Evolutionary conservation across 1,140 invertebrate genomes (phyloP).

Genomic region (Planococcus citri): DNA sequence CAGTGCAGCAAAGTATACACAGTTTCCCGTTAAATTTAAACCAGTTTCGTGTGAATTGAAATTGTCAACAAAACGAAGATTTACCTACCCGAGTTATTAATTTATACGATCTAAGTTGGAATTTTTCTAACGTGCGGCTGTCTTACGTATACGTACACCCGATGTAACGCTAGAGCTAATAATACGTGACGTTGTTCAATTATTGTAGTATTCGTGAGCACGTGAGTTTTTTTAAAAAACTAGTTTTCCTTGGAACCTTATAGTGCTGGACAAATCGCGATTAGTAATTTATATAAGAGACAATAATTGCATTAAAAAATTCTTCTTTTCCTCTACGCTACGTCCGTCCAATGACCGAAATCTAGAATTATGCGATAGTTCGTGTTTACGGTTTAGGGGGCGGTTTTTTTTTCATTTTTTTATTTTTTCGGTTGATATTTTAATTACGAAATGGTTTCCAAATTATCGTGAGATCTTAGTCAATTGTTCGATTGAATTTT

Average conservation of each 20-base stretch:
- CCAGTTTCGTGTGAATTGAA: background rate
- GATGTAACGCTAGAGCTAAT: background rate
- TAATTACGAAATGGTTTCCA: background rate
- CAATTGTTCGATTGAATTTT: background rate
- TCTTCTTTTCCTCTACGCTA: background rate
- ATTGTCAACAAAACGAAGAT: background rate
- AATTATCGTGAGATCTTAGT: background rate
- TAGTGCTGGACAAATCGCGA: background rate
- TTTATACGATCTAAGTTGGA: background rate
- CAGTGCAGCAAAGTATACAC: too few relatives aligned
- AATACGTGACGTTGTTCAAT: slow-evolving; percentile 2
- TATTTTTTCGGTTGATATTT: too few relatives aligned
- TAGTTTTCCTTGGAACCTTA: background rate
- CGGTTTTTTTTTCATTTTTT: background rate
- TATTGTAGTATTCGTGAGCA: background rate
- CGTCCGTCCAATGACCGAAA: slow-evolving; percentile 1
- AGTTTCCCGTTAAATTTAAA: background rate
- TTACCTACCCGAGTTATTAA: background rate
- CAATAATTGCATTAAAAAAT: background rate
- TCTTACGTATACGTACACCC: too few relatives aligned
- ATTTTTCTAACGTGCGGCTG: background rate
- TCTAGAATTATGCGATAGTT: background rate
- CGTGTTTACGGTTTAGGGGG: background rate
- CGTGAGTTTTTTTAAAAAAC: background rate
- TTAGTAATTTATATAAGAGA: slow-evolving; percentile 8